Percentiles rank a stretch among this genome's conserved stretches.
These are phyloP conservation scores for Hartigia nigra DNA, from an alignment of 2,888 invertebrate species.

Conservation along the genomic window DNA sequence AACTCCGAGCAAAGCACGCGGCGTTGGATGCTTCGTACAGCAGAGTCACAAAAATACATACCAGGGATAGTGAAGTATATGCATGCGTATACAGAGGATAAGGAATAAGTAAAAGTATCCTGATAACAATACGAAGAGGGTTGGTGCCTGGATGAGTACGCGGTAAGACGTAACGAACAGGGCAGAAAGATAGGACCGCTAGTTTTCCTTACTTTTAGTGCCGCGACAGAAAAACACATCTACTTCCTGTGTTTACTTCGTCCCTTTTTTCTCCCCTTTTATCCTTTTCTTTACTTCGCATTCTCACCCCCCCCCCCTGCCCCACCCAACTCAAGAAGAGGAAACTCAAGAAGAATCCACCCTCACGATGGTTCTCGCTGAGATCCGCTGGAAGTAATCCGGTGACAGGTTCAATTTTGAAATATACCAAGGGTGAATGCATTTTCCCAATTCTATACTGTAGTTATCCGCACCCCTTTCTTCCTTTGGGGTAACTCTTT, in stretches of 20 bases:
- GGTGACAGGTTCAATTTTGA: neutral
- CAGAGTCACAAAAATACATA: neutral
- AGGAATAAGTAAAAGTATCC: neutral
- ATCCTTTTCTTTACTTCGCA: neutral
- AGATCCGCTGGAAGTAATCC: neutral
- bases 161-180: neutral
- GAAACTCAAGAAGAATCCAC: neutral
- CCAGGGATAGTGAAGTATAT: neutral
- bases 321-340: too few relatives aligned
- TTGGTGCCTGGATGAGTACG: neutral
- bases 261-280: neutral
- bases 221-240: neutral
- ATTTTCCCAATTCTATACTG: neutral
- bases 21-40: constrained; percentile 9
- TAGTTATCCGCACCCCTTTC: neutral
- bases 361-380: neutral
- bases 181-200: neutral
- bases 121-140: neutral
- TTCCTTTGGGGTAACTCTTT: neutral
- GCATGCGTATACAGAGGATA: neutral
- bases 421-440: neutral
- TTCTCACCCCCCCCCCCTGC: neutral
- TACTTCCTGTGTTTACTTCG: neutral
- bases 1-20: constrained; percentile 38
- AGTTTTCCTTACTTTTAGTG: neutral